Percentiles rank a stretch among this genome's conserved stretches.
Conservation (phyloP, 2,888 invertebrate species). For the Drosophila rellima region DNA sequence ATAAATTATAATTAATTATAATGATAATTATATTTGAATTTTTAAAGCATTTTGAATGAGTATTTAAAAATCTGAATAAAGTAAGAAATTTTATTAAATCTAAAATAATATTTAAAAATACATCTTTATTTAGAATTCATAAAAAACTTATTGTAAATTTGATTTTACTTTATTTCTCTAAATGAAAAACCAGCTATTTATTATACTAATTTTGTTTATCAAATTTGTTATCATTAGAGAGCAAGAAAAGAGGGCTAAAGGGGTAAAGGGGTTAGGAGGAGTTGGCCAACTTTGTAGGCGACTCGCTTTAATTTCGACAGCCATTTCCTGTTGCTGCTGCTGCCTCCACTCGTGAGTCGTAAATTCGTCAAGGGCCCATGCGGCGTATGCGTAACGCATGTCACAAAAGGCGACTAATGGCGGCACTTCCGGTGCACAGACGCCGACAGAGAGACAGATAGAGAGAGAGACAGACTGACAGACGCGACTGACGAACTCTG, state of each 20-base stretch:
- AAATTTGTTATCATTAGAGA: not conserved
- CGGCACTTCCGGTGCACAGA: slow-evolving; percentile 74
- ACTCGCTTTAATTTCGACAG: slow-evolving; percentile 50
- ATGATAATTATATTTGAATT: too few relatives aligned
- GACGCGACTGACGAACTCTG: slow-evolving; percentile 37
- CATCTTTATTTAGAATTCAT: too few relatives aligned
- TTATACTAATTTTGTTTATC: too few relatives aligned
- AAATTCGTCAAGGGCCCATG: slow-evolving; percentile 47
- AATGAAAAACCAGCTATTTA: too few relatives aligned
- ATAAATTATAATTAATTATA: too few relatives aligned
- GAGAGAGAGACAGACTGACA: slow-evolving; percentile 4
- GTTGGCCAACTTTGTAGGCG: not conserved
- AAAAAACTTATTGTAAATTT: too few relatives aligned
- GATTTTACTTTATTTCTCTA: too few relatives aligned
- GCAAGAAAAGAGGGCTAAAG: not conserved
- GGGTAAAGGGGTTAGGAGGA: not conserved
- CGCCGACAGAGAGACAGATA: slow-evolving; percentile 14
- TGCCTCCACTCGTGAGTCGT: slow-evolving; percentile 31
- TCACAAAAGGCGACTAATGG: slow-evolving; percentile 77
- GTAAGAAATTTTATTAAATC: too few relatives aligned
- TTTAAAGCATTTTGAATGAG: too few relatives aligned
- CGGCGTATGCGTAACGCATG: slow-evolving; percentile 59
- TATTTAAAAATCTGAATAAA: too few relatives aligned
- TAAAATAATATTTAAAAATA: too few relatives aligned
- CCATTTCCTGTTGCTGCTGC: slow-evolving; percentile 37